Base-by-base conservation (phyloP, 2,113 vertebrate genomes). In the Sebastes schlegelii region DNA sequence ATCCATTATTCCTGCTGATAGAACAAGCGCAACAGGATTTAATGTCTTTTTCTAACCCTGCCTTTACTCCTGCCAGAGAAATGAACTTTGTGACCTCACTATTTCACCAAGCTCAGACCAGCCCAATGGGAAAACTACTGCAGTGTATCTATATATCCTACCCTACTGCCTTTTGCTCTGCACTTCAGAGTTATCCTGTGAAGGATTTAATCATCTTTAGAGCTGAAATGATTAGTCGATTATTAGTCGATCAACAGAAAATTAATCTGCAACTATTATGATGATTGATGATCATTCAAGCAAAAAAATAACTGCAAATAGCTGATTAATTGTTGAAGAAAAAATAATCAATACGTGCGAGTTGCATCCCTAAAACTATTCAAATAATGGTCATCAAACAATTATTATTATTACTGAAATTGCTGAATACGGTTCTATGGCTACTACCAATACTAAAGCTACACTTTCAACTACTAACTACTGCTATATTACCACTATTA, bases 1-100 rank as follows among this genome's bases (percentile, higher is more conserved):
- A 70, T 74, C 74, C 80, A 86, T 92, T 86, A 88, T 78, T 72
- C 60, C 66, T 26, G 75, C 69, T 74, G 83, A 77, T 14, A 77
- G 66, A 83, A 57, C 26, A 1, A 69, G 79, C 51, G 57, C 69
- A 74, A 12, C 84, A 62, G 14, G 77, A 67, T 68, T 77, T 42
- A 52, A 65, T 86, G 67, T 58, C 81, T 61, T 77, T 61, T 73
- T n/a, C 64, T 86, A 42, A 70, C 74, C 72, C 49, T 10, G 34
- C 40, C 10, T 79, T n/a, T 43, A 62, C 43, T 84, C 26, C 48
- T 68, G 13, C 42, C 64, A 65, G 48, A 23, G n/a, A 77, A 83
- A 88, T 72, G 45, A 79, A 63, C 65, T 66, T 45, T 51, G 54
- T 70, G 40, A 74, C 66, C 80, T 63, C 40, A 21, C 60, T 73